These are phyloP conservation scores for Drosophila nr. perissopoda DNA, from an alignment of 2,888 invertebrate genomes.

Conservation along the genomic window DNA sequence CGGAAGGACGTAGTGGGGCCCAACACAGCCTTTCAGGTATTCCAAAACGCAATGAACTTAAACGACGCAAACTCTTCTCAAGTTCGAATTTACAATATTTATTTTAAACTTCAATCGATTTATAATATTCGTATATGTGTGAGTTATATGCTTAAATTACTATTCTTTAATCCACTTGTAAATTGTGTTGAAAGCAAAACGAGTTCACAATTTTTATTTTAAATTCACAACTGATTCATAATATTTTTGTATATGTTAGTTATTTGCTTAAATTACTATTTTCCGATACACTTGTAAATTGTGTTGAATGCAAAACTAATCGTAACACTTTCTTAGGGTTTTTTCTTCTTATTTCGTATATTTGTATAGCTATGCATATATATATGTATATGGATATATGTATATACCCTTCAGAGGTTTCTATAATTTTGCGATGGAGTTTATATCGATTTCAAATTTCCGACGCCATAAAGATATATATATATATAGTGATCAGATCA, in stretches of 20 bases:
- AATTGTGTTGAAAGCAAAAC: constrained; percentile 15
- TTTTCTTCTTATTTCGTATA: background rate
- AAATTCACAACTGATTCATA: constrained; percentile 15
- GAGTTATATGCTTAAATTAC: constrained; percentile 2
- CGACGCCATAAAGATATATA: background rate
- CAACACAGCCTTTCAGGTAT: background rate
- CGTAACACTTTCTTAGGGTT: background rate
- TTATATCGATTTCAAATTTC: background rate
- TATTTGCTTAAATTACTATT: constrained; percentile 1
- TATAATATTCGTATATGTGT: constrained; percentile 16
- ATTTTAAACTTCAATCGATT: constrained; percentile 23
- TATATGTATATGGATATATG: background rate
- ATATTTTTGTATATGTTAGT: constrained; percentile 12
- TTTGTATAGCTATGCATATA: background rate
- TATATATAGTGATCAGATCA: background rate
- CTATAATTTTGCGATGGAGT: background rate
- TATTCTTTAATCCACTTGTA: constrained; percentile 6
- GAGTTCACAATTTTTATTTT: constrained; percentile 28
- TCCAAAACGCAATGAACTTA: constrained; percentile 4
- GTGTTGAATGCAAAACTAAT: constrained; percentile 5
- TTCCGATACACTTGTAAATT: constrained; percentile 6
- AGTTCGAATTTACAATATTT: constrained; percentile 23
- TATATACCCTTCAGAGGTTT: background rate
- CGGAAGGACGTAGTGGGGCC: background rate
- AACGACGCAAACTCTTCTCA: constrained; percentile 28